Base-by-base conservation (phyloP, 2,113 vertebrate genomes). In the Falcunculus frontatus region DNA sequence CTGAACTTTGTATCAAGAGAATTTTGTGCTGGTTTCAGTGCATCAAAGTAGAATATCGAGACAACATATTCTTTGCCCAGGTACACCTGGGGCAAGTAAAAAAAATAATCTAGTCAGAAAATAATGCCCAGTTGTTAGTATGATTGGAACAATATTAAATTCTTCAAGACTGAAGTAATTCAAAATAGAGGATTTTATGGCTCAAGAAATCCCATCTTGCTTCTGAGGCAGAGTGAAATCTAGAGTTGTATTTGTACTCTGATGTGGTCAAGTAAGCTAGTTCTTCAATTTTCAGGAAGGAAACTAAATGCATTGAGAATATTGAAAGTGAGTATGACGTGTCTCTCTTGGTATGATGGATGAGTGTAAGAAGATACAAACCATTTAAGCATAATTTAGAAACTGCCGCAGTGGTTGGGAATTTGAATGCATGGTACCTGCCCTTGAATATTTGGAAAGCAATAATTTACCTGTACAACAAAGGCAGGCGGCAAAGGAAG, bases 381-480 rank as follows among this genome's bases (percentile, higher is more conserved):
- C 32, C 7, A 8, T 35, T 85, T n/a, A 67, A 60, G 16, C 7
- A 30, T 30, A 1, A 60, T 64, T 79, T 80, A 12, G 76, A 86
- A 86, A 32, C 62, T 69, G 10, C 32, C 21, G 1, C 5, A 69
- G 29, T 29, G 11, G 16, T 11, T 69, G 30, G 10, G 17, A 89
- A 80, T 80, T 80, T 69, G n/a, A 49, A 37, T 13, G 9, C 10
- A 60, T 42, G 5, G 13, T 62, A 44, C 18, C 5, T 70, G 10
- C 4, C 25, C n/a, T 87, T 70, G n/a, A 69, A 44, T 81, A 80
- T 70, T 37, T 70, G 55, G 16, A 86, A 76, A 90, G 2, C 11
- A 69, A 10, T 64, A 77, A 60, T 65, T 55, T 53, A 68, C 7
- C 25, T 73, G 4, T 32, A 32, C 0, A 0, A 56, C 9, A 52